Evolutionary conservation across 2,888 invertebrate genomes (phyloP).

Genomic region (Scaptomyza caliginosa): DNA sequence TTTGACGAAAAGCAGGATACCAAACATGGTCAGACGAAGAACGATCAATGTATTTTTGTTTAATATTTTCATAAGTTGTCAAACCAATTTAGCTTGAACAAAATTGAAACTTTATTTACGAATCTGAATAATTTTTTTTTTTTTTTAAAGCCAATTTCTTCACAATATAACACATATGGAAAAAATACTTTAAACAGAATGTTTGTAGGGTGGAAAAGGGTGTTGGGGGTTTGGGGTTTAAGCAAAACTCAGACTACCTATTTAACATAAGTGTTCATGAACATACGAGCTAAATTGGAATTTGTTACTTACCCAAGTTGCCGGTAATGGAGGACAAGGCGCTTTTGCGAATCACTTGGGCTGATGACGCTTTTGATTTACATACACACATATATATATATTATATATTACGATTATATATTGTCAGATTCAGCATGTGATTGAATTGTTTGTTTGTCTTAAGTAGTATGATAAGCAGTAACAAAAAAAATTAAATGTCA

Average conservation of each 20-base stretch:
- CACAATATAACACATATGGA: slow-evolving; percentile 19
- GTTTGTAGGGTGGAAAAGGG: neutral
- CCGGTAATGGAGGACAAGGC: slow-evolving; percentile 95
- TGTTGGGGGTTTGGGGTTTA: slow-evolving; percentile 1
- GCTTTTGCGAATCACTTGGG: slow-evolving; percentile 89
- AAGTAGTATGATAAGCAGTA: slow-evolving; percentile 48
- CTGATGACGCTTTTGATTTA: slow-evolving; percentile 84
- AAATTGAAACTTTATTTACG: slow-evolving; percentile 19
- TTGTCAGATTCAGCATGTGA: slow-evolving; percentile 67
- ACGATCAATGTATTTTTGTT: slow-evolving; percentile 1
- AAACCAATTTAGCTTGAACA: slow-evolving; percentile 6
- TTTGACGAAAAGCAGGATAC: slow-evolving; percentile 1
- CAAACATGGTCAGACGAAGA: slow-evolving; percentile 1
- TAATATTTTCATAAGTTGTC: neutral
- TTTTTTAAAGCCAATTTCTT: slow-evolving; percentile 29
- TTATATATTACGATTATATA: slow-evolving; percentile 72
- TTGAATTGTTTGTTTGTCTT: slow-evolving; percentile 44
- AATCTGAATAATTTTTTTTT: neutral
- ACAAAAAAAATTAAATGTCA: slow-evolving; percentile 28
- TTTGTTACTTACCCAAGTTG: slow-evolving; percentile 93
- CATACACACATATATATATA: slow-evolving; percentile 79
- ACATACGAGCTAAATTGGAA: slow-evolving; percentile 51
- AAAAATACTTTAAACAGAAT: slow-evolving; percentile 4
- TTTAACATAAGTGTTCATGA: slow-evolving; percentile 60
- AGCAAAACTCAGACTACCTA: slow-evolving; percentile 60